Evolutionary conservation across 2,888 invertebrate genomes (phyloP), one percentile per base, ranked within the genome.

Genomic region (Boloria selene): DNA sequence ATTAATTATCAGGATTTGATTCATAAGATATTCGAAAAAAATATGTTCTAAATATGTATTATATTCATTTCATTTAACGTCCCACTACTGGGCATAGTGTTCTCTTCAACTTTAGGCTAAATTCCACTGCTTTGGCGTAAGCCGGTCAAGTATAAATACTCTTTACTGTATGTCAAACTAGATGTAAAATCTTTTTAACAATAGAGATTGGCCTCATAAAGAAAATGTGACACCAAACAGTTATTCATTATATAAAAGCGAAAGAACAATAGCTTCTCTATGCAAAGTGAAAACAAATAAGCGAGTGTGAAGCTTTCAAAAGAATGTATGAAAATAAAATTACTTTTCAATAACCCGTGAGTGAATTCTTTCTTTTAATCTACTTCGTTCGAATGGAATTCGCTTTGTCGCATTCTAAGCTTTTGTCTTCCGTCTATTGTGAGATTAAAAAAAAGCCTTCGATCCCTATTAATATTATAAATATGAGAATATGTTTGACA

Each of bases 211-310:
- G 49, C 14, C 49, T 49, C 49, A 56, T 45, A 49, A 38, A 49
- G 59, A 31, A 59, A 26, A 58, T 31, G 13, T 16, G 49, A 59
- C 16, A 31, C 47, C 26, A 31, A 38, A 59, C 31, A 16, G 14
- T 59, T 49, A 17, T 49, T 31, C 31, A 38, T 47, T 59, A 49
- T 47, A 51, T 50, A 55, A 56, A 51, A 44, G 56, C 18, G 52
- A 64, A 64, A 56, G 26, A 51, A 64, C 64, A 64, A 64, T 58
- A 45, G 52, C 3, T 56, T 56, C 58, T 31, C 31, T 58, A 56
- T 64, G 55, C 59, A 59, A 59, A 59, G 59, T 59, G 49, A 49
- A 59, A 59, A 49, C 59, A 59, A 59, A 59, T 59, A 56, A 49
- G 59, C 49, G 49, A 53, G 53, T 59, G 58, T 49, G 45, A 56